These are phyloP conservation scores for Cistogaster globosa DNA, from an alignment of 2,888 invertebrate species.

Conservation along the genomic window DNA sequence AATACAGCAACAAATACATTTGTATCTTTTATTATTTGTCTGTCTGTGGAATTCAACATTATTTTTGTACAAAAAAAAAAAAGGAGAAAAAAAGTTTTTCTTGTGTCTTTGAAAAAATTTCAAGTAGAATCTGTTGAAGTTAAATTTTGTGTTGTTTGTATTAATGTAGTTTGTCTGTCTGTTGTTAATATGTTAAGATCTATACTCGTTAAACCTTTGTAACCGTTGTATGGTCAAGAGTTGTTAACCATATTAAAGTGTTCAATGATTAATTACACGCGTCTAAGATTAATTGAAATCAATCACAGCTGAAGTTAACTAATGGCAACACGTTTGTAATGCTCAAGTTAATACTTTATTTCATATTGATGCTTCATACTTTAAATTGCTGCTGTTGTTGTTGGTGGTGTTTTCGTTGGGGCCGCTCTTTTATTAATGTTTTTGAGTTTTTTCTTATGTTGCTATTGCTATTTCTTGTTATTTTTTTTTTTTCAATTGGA, in stretches of 20 bases:
- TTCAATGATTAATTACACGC: constrained; percentile 83
- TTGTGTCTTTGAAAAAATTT: constrained; percentile 31
- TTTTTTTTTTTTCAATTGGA: constrained; percentile 53
- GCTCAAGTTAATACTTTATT: constrained; percentile 72
- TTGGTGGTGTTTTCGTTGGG: constrained; percentile 16
- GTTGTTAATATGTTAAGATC: constrained; percentile 48
- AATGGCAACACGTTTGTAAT: constrained; percentile 82
- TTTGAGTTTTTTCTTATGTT: constrained; percentile 17
- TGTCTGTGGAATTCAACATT: constrained; percentile 62
- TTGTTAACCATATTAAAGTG: constrained; percentile 83
- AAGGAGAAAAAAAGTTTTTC: neutral
- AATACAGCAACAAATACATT: neutral
- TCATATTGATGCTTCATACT: constrained; percentile 62
- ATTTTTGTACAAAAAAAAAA: constrained; percentile 15
- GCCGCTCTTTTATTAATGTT: constrained; percentile 32
- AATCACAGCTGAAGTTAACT: constrained; percentile 83
- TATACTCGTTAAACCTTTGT: constrained; percentile 80
- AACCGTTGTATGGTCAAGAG: constrained; percentile 81
- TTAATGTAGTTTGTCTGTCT: constrained; percentile 28
- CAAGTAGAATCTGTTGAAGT: constrained; percentile 29
- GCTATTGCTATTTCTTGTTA: constrained; percentile 39
- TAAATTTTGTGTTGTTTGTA: constrained; percentile 5
- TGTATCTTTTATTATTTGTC: neutral
- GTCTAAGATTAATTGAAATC: constrained; percentile 83
- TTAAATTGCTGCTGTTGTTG: constrained; percentile 38